Evolutionary conservation across 2,888 invertebrate species (phyloP), one percentile per base, ranked within the genome.

Genomic region (Strigamia crassipes): DNA sequence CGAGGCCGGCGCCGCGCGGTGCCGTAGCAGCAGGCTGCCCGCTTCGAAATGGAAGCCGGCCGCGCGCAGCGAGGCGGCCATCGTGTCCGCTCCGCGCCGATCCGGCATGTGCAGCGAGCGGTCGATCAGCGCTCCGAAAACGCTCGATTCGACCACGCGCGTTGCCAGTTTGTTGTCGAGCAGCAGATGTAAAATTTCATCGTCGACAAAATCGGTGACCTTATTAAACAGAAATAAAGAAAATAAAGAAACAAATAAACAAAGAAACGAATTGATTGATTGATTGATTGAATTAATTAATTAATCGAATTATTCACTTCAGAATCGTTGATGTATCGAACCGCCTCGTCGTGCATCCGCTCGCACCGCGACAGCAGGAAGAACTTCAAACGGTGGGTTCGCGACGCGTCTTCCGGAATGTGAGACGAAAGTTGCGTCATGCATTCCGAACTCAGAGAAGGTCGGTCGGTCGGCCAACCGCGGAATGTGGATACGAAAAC

Each of bases 1-100:
- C 10, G 73, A 10, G 5, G 21, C 15, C 23, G 82, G 82, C 21
- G 21, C 6, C n/a, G 78, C n/a, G 41, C 31, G 56, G 13, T 56
- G 42, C 15, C 31, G 34, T 34, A 82, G 18, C 18, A 82, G 51
- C 31, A 83, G 56, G n/a, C 77, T 79, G 8, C 82, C 83, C 6
- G 83, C 83, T 82, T 83, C 83, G 18, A 41, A 51, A 15, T 18
- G 38, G 34, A 41, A 82, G n/a, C 83, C 83, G 9, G 46, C 77
- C 34, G 46, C 21, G 0, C 80, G 61, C 61, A 83, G 42, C 1
- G 56, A 42, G 23, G 15, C n/a, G 4, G 34, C 78, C 8, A 82
- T 6, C n/a, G 61, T 8, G 8, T 77, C 21, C 34, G 12, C 66
- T 42, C 42, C 10, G 73, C 42, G 41, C 34, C 46, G 13, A 34